These are phyloP conservation scores for Atrichornis clamosus DNA, from an alignment of 2,113 vertebrate species.

Conservation along the genomic window DNA sequence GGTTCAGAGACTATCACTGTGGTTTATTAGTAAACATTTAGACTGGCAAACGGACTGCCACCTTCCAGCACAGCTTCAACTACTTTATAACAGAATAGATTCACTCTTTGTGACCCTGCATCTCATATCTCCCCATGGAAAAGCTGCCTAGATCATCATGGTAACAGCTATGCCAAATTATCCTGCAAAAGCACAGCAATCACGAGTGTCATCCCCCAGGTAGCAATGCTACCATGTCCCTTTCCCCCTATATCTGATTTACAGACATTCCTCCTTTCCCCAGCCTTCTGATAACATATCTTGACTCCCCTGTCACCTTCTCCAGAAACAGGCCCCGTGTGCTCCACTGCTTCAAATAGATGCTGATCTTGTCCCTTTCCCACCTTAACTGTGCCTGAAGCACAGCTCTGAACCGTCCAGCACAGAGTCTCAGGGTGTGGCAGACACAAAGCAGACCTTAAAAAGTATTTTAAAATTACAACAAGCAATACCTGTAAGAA, in stretches of 20 bases:
- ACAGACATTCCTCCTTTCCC: neutral
- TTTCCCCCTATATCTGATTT: neutral
- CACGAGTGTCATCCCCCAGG: neutral
- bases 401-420: neutral
- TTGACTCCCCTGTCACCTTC: neutral
- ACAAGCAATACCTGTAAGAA: neutral
- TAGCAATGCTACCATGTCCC: neutral
- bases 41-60: neutral
- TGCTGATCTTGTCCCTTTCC: neutral
- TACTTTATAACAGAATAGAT: neutral
- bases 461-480: neutral
- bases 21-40: conserved; percentile 11
- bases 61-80: neutral
- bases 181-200: neutral
- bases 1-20: neutral
- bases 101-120: neutral
- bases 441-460: neutral
- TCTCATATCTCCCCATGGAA: neutral
- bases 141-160: neutral
- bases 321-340: neutral
- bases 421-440: neutral
- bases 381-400: neutral
- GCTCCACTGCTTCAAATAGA: neutral
- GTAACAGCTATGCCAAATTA: neutral
- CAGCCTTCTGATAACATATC: neutral